A percentile compares a stretch with the other conserved stretches of the same genome.
These are phyloP conservation scores for Dipodomys ordii DNA, from an alignment of 2,113 vertebrate genomes.

Conservation along the genomic window DNA sequence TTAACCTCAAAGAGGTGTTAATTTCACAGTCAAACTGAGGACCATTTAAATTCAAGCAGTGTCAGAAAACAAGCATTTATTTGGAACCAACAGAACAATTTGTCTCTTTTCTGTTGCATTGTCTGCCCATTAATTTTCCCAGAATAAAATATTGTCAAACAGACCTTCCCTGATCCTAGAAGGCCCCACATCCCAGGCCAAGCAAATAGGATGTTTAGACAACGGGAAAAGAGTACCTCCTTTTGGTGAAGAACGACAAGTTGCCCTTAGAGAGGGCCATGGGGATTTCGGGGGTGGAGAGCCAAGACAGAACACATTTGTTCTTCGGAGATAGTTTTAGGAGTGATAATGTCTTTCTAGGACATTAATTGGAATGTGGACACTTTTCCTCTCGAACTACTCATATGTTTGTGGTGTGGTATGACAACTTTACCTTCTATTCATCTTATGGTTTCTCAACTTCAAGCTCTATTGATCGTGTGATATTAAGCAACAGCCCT, in stretches of 20 bases:
- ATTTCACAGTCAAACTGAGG: constrained; percentile 81
- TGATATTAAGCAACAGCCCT: background rate
- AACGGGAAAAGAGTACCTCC: background rate
- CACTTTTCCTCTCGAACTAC: background rate
- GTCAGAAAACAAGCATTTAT: constrained; percentile 81
- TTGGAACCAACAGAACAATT: constrained; percentile 81
- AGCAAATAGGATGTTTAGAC: background rate
- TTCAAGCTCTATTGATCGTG: background rate
- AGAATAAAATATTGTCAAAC: constrained; percentile 73
- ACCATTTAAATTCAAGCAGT: constrained; percentile 81
- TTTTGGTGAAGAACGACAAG: background rate
- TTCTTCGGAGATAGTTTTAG: background rate
- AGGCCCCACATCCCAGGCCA: background rate
- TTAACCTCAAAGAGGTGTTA: constrained; percentile 82
- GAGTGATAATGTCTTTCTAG: background rate
- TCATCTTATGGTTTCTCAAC: background rate
- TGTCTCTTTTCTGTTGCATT: constrained; percentile 75
- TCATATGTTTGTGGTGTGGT: background rate
- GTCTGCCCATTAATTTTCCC: constrained; percentile 73
- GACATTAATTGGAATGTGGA: background rate
- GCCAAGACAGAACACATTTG: background rate
- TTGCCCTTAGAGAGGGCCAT: background rate
- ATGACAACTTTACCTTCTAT: background rate
- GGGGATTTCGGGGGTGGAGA: background rate
- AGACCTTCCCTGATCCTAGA: constrained; percentile 2